phyloP scores from a whole-genome alignment of 2,797 vertebrate genomes.

The Sebastes flavidus region DNA sequence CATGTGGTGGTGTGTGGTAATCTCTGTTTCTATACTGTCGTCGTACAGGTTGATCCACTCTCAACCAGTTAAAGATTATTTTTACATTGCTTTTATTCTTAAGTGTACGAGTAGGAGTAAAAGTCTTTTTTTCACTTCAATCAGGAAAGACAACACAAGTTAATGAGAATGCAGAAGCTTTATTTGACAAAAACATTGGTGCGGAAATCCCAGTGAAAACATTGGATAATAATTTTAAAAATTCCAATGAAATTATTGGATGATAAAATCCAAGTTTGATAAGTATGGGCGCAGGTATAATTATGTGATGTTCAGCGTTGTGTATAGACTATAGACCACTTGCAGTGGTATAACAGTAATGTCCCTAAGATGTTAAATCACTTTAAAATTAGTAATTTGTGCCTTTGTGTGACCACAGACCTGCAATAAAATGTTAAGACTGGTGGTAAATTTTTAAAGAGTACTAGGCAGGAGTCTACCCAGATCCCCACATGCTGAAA shows the following conservation, averaged over 20 bases:
- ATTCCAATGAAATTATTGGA: background rate
- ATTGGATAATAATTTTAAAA: background rate
- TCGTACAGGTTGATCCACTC: background rate
- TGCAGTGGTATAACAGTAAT: background rate
- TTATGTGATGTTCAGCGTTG: background rate
- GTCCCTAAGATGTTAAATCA: background rate
- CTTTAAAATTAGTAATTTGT: background rate
- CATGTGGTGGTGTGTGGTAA: background rate
- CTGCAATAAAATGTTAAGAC: background rate
- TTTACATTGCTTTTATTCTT: background rate
- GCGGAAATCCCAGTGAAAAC: background rate
- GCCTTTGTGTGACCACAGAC: background rate
- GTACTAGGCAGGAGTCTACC: background rate
- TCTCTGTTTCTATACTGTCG: background rate
- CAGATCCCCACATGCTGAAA: background rate
- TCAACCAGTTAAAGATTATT: background rate
- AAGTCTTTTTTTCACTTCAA: background rate
- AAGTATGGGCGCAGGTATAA: background rate
- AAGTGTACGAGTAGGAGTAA: background rate
- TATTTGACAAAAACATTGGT: background rate
- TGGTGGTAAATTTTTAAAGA: background rate
- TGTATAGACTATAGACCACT: background rate
- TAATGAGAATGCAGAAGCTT: background rate
- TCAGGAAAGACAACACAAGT: background rate
- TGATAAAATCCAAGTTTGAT: background rate